Base-by-base conservation (phyloP, 2,113 vertebrate genomes). In the Mugil cephalus region DNA sequence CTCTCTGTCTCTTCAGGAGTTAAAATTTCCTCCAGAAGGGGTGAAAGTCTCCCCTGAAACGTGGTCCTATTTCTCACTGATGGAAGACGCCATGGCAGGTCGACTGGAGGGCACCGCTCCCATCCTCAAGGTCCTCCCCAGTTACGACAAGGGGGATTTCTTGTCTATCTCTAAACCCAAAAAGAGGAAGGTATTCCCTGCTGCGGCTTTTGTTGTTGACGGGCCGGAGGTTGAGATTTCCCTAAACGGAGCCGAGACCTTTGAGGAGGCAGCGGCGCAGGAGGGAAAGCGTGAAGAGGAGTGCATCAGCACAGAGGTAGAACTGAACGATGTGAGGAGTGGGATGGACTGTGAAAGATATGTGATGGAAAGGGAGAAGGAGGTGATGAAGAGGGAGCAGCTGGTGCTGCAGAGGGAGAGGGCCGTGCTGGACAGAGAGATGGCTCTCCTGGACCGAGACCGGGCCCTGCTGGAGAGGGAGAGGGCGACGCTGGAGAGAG, bases 61-160 rank as follows among this genome's bases (percentile, higher is more conserved):
- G 9, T 93, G 93, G 92, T 83, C 78, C 67, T 84, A 77, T 73
- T 94, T 88, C 73, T 77, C 50, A 8, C 77, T 94, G 56, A 90
- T 93, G 88, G 87, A 92, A 4, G 74, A 93, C 0, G 92, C 92
- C 42, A 83, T 93, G 87, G 76, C 85, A 30, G 91, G 91, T 47
- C 70, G 88, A 2, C 80, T 94, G 34, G 69, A 74, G 1, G 77
- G 84, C 43, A 83, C 52, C 1, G 89, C 92, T 19, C 73, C 87
- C 13, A 45, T 84, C 30, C 71, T 94, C 5, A 80, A 76, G 11
- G 64, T 72, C 46, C 42, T 36, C 75, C 55, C 19, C 60, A 66
- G 82, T 8, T 58, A 52, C 69, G 75, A 80, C 48, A 76, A 73
- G 0, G n/a, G 9, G 0, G 59, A 89, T 15, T 91, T 89, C 52